Evolutionary conservation across 2,113 vertebrate species (phyloP), one percentile per base, ranked within the genome.

Genomic region (Pelvicachromis taeniatus): DNA sequence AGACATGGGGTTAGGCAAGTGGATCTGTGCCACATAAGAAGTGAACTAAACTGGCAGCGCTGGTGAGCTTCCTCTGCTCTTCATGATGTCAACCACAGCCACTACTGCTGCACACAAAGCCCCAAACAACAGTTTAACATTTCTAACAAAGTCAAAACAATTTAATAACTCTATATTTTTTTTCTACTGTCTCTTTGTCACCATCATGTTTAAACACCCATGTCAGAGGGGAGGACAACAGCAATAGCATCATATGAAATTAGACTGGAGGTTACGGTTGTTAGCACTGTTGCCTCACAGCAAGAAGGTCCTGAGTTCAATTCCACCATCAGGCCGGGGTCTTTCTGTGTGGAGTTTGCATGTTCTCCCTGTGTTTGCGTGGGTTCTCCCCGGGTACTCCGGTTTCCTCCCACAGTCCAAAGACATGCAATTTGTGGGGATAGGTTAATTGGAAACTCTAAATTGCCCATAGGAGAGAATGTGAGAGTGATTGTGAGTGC

Each of bases 1-100:
- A 90, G 85, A 86, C 83, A 33, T 45, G 85, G 73, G 86, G 90
- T 83, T 85, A 85, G 85, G 84, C 82, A 40, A 86, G 86, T 87
- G 88, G 87, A 91, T 83, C 54, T 16, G 80, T 88, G 90, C 85
- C 88, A 89, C 53, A 78, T 61, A 86, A 88, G 54, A 80, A 80
- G 82, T 78, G 86, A 92, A 86, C 78, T 45, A 54, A 86, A 53
- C 65, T 92, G 89, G 83, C 85, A 86, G 84, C 19, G 26, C 70
- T 45, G 48, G 77, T 54, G 42, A 58, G 85, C 78, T 82, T 86
- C 78, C 79, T 80, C 56, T 59, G 48, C 80, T 85, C 50, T 55
- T 78, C 86, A 77, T 81, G 65, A 85, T 79, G 86, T 88, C 83
- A 87, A 42, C 82, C 42, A 53, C 81, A 77, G 52, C 12, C 83